phyloP scores from a whole-genome alignment of 2,888 invertebrate species.

The Vandiemenella viatica region DNA sequence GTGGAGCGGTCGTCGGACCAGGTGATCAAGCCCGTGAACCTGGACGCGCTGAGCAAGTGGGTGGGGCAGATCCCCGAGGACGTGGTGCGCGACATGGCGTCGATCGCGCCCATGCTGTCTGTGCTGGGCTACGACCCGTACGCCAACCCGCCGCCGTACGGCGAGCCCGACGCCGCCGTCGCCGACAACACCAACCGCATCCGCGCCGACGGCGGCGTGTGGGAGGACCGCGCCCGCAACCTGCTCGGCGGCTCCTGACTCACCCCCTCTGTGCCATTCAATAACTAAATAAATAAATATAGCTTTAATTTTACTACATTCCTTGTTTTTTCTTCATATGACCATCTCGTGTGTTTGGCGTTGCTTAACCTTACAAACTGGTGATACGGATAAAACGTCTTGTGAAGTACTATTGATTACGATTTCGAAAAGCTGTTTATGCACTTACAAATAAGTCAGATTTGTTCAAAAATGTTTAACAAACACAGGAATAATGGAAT shows the following conservation, averaged over 20 bases:
- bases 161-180: constrained; percentile 61
- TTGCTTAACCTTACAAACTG: too few species aligned
- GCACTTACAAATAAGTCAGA: too few species aligned
- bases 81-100: constrained; percentile 82
- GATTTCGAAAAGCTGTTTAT: too few species aligned
- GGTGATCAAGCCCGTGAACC: constrained; percentile 94
- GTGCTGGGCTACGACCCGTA: constrained; percentile 85
- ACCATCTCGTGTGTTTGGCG: too few species aligned
- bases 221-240: constrained; percentile 19
- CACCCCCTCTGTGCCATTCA: too few species aligned
- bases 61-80: constrained; percentile 79
- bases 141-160: constrained; percentile 92
- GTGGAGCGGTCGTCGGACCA: constrained; percentile 96
- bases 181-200: constrained; percentile 42
- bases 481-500: too few species aligned
- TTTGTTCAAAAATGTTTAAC: too few species aligned
- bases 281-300: too few species aligned
- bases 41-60: constrained; percentile 89
- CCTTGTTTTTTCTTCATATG: too few species aligned
- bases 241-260: constrained; percentile 17
- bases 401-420: too few species aligned
- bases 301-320: too few species aligned
- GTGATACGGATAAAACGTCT: too few species aligned
- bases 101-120: constrained; percentile 87
- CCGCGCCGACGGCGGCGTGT: constrained; percentile 17